Conservation (phyloP, 1,140 invertebrate genomes). For the Radopholus similis region DNA sequence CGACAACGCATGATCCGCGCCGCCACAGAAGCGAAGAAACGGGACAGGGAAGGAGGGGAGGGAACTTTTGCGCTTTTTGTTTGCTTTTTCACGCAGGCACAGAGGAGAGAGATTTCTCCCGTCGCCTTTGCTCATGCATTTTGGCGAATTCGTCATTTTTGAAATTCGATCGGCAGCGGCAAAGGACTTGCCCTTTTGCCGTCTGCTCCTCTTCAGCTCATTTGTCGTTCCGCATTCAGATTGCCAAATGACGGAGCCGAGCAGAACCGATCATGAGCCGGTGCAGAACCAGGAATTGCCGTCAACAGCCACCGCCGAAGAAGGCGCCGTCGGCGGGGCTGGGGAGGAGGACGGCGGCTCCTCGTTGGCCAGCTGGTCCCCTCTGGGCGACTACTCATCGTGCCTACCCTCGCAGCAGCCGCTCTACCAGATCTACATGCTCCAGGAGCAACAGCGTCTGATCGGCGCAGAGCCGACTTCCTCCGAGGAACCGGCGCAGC, state of each 20-base stretch:
- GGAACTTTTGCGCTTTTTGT: background rate
- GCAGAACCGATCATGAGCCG: too few relatives aligned
- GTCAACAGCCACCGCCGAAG: background rate
- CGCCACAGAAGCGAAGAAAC: too few relatives aligned
- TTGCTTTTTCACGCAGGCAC: background rate
- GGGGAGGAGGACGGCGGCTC: background rate
- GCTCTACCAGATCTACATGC: slow-evolving; percentile 55
- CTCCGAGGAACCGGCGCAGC: background rate
- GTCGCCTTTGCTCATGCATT: background rate
- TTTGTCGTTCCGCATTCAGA: too few relatives aligned
- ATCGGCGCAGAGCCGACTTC: slow-evolving; percentile 2
- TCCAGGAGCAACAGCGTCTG: slow-evolving; percentile 49
- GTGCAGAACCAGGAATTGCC: background rate
- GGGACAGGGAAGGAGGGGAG: too few relatives aligned
- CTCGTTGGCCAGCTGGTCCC: background rate
- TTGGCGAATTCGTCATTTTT: background rate
- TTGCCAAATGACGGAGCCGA: too few relatives aligned
- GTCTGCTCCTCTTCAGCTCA: background rate
- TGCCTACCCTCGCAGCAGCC: slow-evolving; percentile 46
- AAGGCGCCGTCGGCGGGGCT: background rate
- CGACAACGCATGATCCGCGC: too few relatives aligned
- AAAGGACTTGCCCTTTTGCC: background rate
- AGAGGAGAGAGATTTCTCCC: background rate
- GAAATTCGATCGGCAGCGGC: background rate
- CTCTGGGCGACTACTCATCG: slow-evolving; percentile 25